A percentile compares a stretch with the other conserved stretches of the same genome.
Conservation (phyloP, 2,797 vertebrate species). For the Urosaurus nigricauda region DNA sequence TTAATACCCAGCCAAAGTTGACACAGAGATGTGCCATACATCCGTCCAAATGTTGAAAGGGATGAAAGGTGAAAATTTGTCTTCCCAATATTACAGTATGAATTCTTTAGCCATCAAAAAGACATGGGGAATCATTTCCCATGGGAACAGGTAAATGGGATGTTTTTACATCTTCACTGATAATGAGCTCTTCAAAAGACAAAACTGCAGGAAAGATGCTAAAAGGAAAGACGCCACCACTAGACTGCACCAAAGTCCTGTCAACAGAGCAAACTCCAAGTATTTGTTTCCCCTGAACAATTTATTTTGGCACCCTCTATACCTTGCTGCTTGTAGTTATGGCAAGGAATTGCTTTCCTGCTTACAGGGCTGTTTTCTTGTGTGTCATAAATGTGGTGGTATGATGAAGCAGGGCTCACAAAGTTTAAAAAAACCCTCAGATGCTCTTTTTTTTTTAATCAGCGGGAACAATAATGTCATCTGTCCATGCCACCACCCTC, state of each 20-base stretch:
- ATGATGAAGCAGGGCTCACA: neutral
- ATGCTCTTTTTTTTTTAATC: too few relatives aligned
- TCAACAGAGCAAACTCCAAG: neutral
- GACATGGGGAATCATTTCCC: too few relatives aligned
- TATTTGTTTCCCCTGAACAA: too few relatives aligned
- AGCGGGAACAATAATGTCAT: neutral
- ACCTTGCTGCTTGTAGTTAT: neutral
- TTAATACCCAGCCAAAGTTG: too few relatives aligned
- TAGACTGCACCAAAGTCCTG: too few relatives aligned
- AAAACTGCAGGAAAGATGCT: neutral
- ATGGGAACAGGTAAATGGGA: neutral
- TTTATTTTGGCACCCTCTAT: neutral
- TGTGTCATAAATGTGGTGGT: neutral
- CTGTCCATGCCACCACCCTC: neutral
- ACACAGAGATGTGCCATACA: too few relatives aligned
- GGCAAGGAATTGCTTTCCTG: neutral
- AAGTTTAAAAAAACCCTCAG: neutral
- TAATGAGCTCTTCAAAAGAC: neutral
- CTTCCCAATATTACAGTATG: too few relatives aligned
- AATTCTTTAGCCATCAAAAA: too few relatives aligned
- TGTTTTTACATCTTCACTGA: neutral
- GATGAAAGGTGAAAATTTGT: too few relatives aligned
- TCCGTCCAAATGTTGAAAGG: too few relatives aligned
- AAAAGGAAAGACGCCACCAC: neutral
- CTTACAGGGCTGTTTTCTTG: neutral